Percentiles rank a stretch among this genome's conserved stretches.
Evolutionary conservation across 1,140 invertebrate species (phyloP).

Genomic region (Leptinotarsa lineolata): DNA sequence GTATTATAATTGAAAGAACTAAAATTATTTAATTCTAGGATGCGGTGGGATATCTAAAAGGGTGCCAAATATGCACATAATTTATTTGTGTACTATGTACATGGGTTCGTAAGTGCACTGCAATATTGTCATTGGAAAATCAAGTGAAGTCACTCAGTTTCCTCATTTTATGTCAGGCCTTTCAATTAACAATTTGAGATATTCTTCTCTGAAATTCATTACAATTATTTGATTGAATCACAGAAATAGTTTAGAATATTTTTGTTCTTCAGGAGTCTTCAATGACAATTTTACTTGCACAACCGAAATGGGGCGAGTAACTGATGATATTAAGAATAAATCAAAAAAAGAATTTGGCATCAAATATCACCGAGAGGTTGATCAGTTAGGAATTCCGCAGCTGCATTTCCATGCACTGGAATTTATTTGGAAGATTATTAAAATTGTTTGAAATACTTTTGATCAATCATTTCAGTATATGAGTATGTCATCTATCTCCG

Average conservation of each 20-base stretch:
- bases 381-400: background rate
- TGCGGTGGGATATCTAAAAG: slow-evolving; percentile 19
- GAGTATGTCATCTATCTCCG: too few relatives aligned
- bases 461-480: too few relatives aligned
- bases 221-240: too few relatives aligned
- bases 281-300: background rate
- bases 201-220: too few relatives aligned
- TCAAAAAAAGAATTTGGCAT: slow-evolving; percentile 40
- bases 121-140: slow-evolving; percentile 14
- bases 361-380: slow-evolving; percentile 20
- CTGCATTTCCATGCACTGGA: background rate
- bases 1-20: slow-evolving; percentile 21
- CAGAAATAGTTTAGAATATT: too few relatives aligned
- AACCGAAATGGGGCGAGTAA: background rate
- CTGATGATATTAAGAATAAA: slow-evolving; percentile 4
- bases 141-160: too few relatives aligned
- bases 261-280: too few relatives aligned
- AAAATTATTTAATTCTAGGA: slow-evolving; percentile 28
- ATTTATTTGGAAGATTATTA: background rate
- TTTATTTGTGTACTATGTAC: slow-evolving; percentile 45
- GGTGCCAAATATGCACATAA: slow-evolving; percentile 37
- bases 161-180: too few relatives aligned
- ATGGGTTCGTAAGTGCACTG: slow-evolving; percentile 28
- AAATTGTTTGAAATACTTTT: too few relatives aligned
- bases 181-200: too few relatives aligned